phyloP scores from a whole-genome alignment of 2,797 vertebrate genomes.

The Sphaeramia orbicularis region DNA sequence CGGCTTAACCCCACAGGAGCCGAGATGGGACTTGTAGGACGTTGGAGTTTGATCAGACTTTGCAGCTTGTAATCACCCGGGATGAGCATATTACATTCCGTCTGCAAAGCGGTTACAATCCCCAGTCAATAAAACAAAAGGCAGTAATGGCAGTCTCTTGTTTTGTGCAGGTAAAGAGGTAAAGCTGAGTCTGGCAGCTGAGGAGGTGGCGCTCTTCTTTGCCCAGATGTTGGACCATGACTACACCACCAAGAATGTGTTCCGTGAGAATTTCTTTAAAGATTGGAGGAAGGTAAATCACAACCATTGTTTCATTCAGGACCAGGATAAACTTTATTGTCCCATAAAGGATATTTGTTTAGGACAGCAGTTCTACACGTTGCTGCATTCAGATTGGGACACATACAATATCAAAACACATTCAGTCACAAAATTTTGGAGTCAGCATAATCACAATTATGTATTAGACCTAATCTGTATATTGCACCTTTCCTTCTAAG shows the following conservation, averaged over 20 bases:
- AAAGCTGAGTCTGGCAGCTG: conserved; percentile 79
- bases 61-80: neutral
- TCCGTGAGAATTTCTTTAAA: conserved; percentile 86
- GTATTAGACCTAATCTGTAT: too few species aligned
- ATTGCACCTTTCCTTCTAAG: too few species aligned
- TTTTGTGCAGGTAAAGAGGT: conserved; percentile 74
- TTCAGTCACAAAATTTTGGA: too few species aligned
- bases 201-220: conserved; percentile 86
- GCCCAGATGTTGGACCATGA: conserved; percentile 89
- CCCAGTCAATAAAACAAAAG: neutral
- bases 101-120: neutral
- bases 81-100: neutral
- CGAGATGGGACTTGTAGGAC: conserved; percentile 1
- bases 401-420: too few species aligned
- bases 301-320: too few species aligned
- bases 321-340: too few species aligned
- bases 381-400: too few species aligned
- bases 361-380: too few species aligned
- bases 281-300: conserved; percentile 86
- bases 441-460: too few species aligned
- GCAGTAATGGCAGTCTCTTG: neutral
- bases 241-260: conserved; percentile 86
- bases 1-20: conserved; percentile 25
- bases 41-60: conserved; percentile 17
- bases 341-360: too few species aligned